These are phyloP conservation scores for Apamea epomidion DNA, from an alignment of 2,888 invertebrate genomes.

Conservation along the genomic window DNA sequence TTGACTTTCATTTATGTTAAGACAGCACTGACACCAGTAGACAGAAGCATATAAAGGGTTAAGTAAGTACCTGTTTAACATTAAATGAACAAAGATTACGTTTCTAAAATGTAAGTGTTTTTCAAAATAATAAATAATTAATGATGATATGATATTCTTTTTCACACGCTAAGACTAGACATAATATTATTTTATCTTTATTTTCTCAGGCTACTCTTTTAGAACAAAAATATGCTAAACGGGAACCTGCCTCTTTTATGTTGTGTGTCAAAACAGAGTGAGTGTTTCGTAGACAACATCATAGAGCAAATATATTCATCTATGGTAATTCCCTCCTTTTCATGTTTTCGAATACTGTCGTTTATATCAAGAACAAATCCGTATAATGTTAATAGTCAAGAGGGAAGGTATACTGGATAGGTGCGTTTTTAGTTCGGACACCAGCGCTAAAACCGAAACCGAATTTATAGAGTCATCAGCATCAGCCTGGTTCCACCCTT, in stretches of 20 bases:
- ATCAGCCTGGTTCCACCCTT: neutral
- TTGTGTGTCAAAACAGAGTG: conserved; percentile 6
- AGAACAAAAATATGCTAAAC: conserved; percentile 20
- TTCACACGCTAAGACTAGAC: neutral
- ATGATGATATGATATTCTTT: neutral
- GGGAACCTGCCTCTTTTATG: neutral
- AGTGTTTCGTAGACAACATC: conserved; percentile 28
- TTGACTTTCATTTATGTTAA: neutral
- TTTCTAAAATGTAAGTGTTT: neutral
- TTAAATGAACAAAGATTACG: neutral
- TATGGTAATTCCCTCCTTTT: conserved; percentile 39
- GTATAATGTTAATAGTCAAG: neutral
- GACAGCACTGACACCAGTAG: neutral
- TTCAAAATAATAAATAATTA: no score
- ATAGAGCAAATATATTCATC: conserved; percentile 32
- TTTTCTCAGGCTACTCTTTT: neutral
- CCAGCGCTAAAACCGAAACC: neutral
- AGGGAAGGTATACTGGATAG: neutral
- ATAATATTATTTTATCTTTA: neutral
- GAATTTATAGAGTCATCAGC: neutral
- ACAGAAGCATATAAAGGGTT: neutral
- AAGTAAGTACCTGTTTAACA: neutral
- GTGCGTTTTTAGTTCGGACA: neutral
- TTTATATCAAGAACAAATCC: neutral
- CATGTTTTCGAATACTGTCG: conserved; percentile 22